phyloP scores from a whole-genome alignment of 2,888 invertebrate genomes.

The Nomada fucata region DNA sequence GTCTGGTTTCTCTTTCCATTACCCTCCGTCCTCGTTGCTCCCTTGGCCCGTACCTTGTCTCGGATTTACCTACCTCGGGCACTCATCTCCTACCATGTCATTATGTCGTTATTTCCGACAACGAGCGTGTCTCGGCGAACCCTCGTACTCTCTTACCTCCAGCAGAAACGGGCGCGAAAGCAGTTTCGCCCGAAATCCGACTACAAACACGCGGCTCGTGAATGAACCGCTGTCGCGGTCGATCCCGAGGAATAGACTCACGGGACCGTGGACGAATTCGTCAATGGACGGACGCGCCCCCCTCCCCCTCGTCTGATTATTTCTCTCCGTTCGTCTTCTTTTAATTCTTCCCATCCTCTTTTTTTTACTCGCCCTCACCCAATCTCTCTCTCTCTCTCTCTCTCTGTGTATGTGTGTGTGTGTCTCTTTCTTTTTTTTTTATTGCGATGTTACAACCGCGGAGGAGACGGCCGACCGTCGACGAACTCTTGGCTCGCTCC shows the following conservation, averaged over 20 bases:
- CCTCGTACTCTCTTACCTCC: conserved; percentile 67
- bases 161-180: conserved; percentile 69
- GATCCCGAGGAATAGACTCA: conserved; percentile 47
- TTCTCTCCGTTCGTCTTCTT: background rate
- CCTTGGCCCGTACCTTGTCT: conserved; percentile 62
- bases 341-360: background rate
- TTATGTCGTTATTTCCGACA: conserved; percentile 84
- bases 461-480: conserved; percentile 1
- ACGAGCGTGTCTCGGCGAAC: conserved; percentile 82
- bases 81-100: conserved; percentile 82
- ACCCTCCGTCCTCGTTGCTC: conserved; percentile 26
- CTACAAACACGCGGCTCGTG: conserved; percentile 64
- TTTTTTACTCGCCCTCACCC: background rate
- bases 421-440: background rate
- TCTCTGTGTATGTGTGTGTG: no score
- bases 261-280: conserved; percentile 20
- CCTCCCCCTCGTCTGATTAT: conserved; percentile 41
- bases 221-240: conserved; percentile 57
- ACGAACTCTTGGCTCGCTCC: conserved; percentile 13
- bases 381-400: background rate
- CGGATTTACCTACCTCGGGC: conserved; percentile 81
- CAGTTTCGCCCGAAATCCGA: conserved; percentile 67
- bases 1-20: conserved; percentile 57
- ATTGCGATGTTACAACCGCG: background rate
- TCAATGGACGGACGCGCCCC: conserved; percentile 54